Percentiles rank a stretch among this genome's conserved stretches.
These are phyloP conservation scores for Lithobates sylvaticus DNA, from an alignment of 2,797 vertebrate species.

Conservation along the genomic window DNA sequence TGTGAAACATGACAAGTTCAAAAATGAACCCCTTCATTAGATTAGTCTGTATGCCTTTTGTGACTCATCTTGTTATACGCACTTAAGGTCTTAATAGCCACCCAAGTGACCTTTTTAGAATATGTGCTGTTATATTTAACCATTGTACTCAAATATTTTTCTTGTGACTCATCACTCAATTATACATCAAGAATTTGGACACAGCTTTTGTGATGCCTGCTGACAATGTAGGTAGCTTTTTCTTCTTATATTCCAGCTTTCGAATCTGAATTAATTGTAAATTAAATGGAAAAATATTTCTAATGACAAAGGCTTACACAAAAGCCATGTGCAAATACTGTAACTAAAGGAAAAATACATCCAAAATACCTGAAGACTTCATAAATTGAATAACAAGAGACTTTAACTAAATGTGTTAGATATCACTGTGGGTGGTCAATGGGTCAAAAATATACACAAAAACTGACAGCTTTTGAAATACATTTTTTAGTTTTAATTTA, in stretches of 20 bases:
- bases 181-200: slow-evolving; percentile 17
- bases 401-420: too few species aligned
- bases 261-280: too few species aligned
- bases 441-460: too few species aligned
- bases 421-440: too few species aligned
- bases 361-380: too few species aligned
- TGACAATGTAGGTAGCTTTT: not conserved
- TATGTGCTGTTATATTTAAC: slow-evolving; percentile 38
- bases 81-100: slow-evolving; percentile 20
- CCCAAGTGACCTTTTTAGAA: slow-evolving; percentile 27
- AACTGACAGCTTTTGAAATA: too few species aligned
- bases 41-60: slow-evolving; percentile 19
- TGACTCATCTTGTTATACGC: slow-evolving; percentile 29
- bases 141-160: slow-evolving; percentile 20
- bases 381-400: too few species aligned
- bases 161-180: slow-evolving; percentile 3
- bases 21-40: slow-evolving; percentile 33
- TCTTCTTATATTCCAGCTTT: not conserved
- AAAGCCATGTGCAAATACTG: too few species aligned
- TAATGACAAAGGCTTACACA: not conserved
- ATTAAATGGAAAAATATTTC: not conserved
- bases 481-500: too few species aligned
- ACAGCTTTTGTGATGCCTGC: not conserved
- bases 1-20: slow-evolving; percentile 13
- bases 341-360: too few species aligned